Evolutionary conservation across 2,888 invertebrate genomes (phyloP).

Genomic region (Lasioglossum lativentre): DNA sequence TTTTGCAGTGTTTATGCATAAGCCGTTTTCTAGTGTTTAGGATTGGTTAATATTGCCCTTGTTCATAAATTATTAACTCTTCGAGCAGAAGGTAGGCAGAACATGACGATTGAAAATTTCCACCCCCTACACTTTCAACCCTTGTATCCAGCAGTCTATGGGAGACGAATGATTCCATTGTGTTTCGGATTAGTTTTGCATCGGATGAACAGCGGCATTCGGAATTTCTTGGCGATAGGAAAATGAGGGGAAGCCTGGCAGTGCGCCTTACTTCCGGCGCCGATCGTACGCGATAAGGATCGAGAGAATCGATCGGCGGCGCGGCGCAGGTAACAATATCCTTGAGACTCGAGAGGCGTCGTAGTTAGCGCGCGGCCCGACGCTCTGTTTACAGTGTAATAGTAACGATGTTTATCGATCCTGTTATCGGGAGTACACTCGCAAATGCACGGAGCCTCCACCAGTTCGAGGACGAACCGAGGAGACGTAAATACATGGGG

Average conservation of each 20-base stretch:
- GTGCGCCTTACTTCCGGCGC: conserved; percentile 19
- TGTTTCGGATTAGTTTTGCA: neutral
- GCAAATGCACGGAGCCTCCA: conserved; percentile 60
- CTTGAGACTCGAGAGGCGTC: conserved; percentile 76
- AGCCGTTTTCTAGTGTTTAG: too few species aligned
- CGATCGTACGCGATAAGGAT: conserved; percentile 57
- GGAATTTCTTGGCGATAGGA: neutral
- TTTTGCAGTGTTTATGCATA: too few species aligned
- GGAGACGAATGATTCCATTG: neutral
- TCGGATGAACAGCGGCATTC: neutral
- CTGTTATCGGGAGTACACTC: conserved; percentile 78
- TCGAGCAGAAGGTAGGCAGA: too few species aligned
- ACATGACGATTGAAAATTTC: neutral
- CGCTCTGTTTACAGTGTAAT: conserved; percentile 78
- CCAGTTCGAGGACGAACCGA: conserved; percentile 58
- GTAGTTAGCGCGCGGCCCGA: conserved; percentile 73
- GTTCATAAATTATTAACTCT: too few species aligned
- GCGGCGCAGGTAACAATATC: conserved; percentile 71
- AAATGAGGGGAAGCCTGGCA: neutral
- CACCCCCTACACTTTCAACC: neutral
- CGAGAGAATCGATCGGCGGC: conserved; percentile 63
- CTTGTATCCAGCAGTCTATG: neutral
- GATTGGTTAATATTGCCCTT: too few species aligned
- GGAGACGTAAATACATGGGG: conserved; percentile 69
- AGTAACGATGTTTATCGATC: conserved; percentile 83